phyloP scores from a whole-genome alignment of 2,113 vertebrate genomes.

The Scalopus aquaticus region DNA sequence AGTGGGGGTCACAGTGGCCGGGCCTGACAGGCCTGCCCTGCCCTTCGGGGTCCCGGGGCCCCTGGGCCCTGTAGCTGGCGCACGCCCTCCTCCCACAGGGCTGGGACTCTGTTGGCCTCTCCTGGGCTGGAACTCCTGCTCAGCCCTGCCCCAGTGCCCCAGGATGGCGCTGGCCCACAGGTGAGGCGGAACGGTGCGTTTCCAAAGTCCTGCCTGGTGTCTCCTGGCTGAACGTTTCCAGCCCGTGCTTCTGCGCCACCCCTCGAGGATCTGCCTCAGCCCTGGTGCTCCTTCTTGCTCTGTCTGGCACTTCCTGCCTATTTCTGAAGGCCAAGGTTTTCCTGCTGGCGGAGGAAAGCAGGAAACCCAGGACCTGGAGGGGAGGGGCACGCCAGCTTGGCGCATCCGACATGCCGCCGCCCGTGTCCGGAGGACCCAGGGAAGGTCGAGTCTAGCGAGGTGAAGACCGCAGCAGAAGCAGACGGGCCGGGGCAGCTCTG shows the following conservation, averaged over 20 bases:
- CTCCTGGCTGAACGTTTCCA: neutral
- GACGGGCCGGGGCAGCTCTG: no score
- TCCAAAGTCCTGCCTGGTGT: neutral
- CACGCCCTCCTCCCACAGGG: neutral
- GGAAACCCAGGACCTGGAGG: neutral
- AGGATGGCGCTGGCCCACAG: rapidly evolving
- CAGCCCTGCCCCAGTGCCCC: neutral
- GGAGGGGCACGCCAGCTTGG: neutral
- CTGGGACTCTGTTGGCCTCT: no score
- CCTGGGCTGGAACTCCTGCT: no score
- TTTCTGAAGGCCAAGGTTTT: neutral
- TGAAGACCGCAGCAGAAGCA: no score
- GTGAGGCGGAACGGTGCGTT: neutral
- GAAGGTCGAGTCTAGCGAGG: neutral
- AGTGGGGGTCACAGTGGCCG: neutral
- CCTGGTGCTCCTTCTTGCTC: neutral
- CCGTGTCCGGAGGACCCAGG: neutral
- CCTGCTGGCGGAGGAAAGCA: neutral
- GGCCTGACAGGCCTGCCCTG: neutral
- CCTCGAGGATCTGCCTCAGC: neutral
- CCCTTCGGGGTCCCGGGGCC: neutral
- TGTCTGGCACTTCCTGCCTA: neutral
- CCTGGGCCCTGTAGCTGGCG: neutral
- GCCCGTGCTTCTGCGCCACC: neutral
- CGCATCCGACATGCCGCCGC: no score